Evolutionary conservation across 1,140 invertebrate species (phyloP), one percentile per base, ranked within the genome.

Genomic region (Choristoneura fumiferana): DNA sequence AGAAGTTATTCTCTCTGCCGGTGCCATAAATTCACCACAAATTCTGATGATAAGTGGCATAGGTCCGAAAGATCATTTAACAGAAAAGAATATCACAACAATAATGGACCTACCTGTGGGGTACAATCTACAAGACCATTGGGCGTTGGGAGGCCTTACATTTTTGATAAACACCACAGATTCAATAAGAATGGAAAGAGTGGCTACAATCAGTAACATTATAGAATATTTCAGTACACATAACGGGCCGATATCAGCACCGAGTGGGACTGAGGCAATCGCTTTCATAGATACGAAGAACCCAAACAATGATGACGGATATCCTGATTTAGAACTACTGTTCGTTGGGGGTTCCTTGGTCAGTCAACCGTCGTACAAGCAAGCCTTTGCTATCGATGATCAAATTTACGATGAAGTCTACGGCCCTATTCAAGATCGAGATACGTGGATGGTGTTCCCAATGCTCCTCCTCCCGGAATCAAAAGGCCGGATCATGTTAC

Each of bases 21-120:
- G 94, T 1, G 91, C 94, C 0, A 92, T 95, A 0, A 94, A 93
- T 54, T 93, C 92, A 0, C 93, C 94, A 0, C 93, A 95, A 68
- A 60, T 96, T 2, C 80, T 96, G 1, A 95, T 96, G 94, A 71
- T 96, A 0, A 94, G 93, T 10, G 95, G 95, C 0, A 87, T 96
- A 33, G 95, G 95, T 8, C 94, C 94, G 0, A 87, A 76, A 9
- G 81, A 92, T 18, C 94, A 96, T 71, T 78, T 96, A 1, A 69
- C 72, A 35, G 65, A 89, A 18, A 61, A 90, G 10, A 87, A 85
- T 0, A 93, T 94, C 3, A 78, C 87, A 0, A 87, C 92, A 0
- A 58, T 93, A 2, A 84, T 90, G 17, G 92, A 96, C 85, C 82
- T 94, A 2, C 93, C 91, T 6, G 94, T 95, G 1, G 94, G 94